Conservation (phyloP, 2,113 vertebrate genomes). For the Solea senegalensis region DNA sequence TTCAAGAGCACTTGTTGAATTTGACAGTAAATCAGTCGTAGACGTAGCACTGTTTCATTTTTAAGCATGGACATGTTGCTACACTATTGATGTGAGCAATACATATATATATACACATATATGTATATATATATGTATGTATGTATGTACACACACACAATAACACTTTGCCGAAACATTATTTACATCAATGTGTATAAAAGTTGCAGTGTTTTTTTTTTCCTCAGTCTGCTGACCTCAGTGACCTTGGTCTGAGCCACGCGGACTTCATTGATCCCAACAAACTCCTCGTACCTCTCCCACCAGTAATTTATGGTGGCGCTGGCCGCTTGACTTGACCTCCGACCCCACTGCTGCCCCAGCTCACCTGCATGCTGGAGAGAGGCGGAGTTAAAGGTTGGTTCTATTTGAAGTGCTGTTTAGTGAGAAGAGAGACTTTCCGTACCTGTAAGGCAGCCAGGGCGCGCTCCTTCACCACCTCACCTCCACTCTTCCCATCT, state of each 20-base stretch:
- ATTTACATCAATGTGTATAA: background rate
- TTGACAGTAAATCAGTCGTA: no score
- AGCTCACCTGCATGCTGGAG: constrained; percentile 75
- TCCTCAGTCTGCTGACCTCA: constrained; percentile 82
- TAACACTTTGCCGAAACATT: no score
- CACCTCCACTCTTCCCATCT: constrained; percentile 40
- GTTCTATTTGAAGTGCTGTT: background rate
- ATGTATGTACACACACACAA: no score
- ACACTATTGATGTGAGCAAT: no score
- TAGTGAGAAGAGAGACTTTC: background rate
- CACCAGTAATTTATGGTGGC: constrained; percentile 87
- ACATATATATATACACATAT: no score
- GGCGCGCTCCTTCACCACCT: constrained; percentile 58
- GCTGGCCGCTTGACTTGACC: constrained; percentile 69
- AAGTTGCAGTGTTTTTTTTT: background rate
- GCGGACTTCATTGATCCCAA: constrained; percentile 92
- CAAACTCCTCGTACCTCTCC: constrained; percentile 94
- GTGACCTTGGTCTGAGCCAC: constrained; percentile 91
- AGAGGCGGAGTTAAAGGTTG: constrained; percentile 25
- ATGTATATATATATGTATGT: no score
- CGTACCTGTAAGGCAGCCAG: constrained; percentile 55
- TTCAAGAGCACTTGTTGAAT: no score
- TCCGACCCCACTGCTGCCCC: constrained; percentile 82
- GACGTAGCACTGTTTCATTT: no score
- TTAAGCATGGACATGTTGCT: no score